Conservation (phyloP, 2,888 invertebrate species). For the Temnothorax ravouxi region DNA sequence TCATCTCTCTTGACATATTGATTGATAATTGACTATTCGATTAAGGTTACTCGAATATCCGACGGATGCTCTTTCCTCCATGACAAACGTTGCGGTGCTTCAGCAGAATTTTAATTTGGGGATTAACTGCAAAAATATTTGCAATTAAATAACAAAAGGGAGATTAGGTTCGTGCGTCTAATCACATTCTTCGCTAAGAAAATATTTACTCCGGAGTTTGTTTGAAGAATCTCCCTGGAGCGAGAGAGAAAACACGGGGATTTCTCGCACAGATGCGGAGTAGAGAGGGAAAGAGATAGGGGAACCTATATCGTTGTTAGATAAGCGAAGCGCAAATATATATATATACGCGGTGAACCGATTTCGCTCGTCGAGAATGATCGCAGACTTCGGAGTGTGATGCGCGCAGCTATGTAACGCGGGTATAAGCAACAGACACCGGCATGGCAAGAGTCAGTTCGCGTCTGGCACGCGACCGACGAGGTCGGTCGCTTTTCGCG, state of each 20-base stretch:
- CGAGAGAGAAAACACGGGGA: not conserved
- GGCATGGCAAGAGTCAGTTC: conserved; percentile 81
- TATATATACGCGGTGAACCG: not conserved
- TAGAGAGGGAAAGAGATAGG: not conserved
- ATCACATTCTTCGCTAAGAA: conserved; percentile 19
- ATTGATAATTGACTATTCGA: conserved; percentile 38
- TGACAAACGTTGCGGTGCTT: not conserved
- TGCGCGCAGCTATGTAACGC: conserved; percentile 50
- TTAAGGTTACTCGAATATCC: conserved; percentile 16
- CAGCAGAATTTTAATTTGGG: not conserved
- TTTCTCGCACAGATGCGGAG: too few relatives aligned
- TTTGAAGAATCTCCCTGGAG: not conserved
- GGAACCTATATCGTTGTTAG: not conserved
- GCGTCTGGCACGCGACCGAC: conserved; percentile 82
- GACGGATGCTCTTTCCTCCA: not conserved
- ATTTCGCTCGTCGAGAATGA: conserved; percentile 31
- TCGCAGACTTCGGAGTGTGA: conserved; percentile 40
- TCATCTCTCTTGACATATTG: conserved; percentile 22
- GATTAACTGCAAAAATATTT: conserved; percentile 15
- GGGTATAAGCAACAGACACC: conserved; percentile 79
- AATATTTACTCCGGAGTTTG: conserved; percentile 36
- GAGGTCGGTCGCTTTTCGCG: conserved; percentile 73
- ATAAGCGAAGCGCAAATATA: not conserved
- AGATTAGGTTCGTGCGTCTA: not conserved
- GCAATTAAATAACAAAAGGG: conserved; percentile 17